phyloP scores from a whole-genome alignment of 2,888 invertebrate species.

The Himalopsyche kuldschensis region DNA sequence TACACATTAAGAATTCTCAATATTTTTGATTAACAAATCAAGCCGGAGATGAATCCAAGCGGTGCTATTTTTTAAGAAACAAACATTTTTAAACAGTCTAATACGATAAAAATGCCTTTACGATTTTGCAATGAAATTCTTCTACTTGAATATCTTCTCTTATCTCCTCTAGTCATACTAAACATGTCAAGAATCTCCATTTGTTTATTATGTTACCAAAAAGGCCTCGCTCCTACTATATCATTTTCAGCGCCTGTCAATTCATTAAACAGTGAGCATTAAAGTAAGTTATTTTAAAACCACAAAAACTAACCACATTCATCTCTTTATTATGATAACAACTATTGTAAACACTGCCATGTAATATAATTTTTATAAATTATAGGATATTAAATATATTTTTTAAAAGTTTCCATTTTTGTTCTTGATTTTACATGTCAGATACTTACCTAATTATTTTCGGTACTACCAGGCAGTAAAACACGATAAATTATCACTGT shows the following conservation, averaged over 20 bases:
- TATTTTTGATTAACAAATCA: not conserved
- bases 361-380: constrained; percentile 29
- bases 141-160: not conserved
- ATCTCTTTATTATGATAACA: not conserved
- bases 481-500: no score
- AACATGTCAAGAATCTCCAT: not conserved
- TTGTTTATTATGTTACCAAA: not conserved
- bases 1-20: not conserved
- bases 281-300: not conserved
- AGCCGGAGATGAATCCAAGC: not conserved
- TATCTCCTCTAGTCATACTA: not conserved
- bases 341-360: constrained; percentile 33
- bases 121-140: no score
- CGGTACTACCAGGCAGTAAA: no score
- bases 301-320: not conserved
- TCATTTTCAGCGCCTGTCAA: not conserved
- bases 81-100: not conserved
- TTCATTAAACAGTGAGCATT: not conserved
- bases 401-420: constrained; percentile 14
- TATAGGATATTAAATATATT: constrained; percentile 27
- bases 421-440: no score
- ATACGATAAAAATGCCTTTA: not conserved
- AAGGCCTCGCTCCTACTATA: not conserved
- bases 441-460: no score
- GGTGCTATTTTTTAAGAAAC: not conserved